phyloP scores from a whole-genome alignment of 1,140 invertebrate species.

The Periplaneta americana region DNA sequence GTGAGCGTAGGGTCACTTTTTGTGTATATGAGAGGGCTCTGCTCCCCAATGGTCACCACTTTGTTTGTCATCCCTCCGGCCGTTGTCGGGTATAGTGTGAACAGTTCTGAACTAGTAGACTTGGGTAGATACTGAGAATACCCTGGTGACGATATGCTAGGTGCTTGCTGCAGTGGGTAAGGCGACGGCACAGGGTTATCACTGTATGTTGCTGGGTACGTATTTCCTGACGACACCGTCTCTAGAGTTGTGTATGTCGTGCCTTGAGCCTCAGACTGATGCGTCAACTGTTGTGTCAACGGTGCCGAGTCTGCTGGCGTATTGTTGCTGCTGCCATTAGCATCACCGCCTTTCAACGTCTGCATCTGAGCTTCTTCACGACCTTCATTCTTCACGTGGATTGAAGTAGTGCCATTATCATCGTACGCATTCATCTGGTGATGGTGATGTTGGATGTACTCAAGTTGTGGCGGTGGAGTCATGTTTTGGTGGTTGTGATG shows the following conservation, averaged over 20 bases:
- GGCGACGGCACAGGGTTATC: neutral
- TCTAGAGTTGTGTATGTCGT: slow-evolving; percentile 3
- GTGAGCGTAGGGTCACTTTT: slow-evolving; percentile 6
- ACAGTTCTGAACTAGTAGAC: neutral
- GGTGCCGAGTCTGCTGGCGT: neutral
- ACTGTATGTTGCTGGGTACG: neutral
- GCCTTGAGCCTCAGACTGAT: neutral
- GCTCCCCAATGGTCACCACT: neutral
- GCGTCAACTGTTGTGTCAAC: neutral
- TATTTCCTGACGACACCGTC: neutral
- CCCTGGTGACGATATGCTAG: neutral
- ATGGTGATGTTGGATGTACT: slow-evolving; percentile 1
- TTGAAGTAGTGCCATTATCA: neutral
- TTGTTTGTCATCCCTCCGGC: neutral
- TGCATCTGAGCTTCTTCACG: neutral
- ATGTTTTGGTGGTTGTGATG: neutral
- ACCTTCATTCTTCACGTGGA: neutral
- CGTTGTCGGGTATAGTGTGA: neutral
- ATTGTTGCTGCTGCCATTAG: neutral
- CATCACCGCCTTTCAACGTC: neutral
- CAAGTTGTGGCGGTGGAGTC: neutral
- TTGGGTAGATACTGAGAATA: neutral
- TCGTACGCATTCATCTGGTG: neutral
- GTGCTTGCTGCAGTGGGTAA: neutral
- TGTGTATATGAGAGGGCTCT: slow-evolving; percentile 6